These are phyloP conservation scores for Chrysaora quinquecirrha DNA, from an alignment of 30 jellyfish, hydroid and myxozoan species.

Conservation along the genomic window DNA sequence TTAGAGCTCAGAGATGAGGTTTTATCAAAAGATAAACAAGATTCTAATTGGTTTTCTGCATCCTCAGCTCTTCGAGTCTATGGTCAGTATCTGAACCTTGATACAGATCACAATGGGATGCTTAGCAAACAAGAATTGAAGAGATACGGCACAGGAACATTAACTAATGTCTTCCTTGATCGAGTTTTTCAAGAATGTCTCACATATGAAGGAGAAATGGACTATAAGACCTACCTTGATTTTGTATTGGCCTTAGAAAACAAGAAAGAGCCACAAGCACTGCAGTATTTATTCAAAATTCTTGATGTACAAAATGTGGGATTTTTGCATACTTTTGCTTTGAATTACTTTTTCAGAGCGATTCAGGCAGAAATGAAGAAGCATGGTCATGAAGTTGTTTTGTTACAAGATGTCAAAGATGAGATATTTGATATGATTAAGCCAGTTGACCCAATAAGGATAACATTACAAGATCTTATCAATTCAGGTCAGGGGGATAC, in stretches of 20 bases:
- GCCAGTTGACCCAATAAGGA: slow-evolving; percentile 81
- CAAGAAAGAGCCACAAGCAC: slow-evolving; percentile 97
- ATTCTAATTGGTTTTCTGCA: slow-evolving; percentile 98
- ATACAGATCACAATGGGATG: slow-evolving; percentile 98
- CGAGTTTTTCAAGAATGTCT: slow-evolving; percentile 97
- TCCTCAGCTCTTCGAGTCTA: slow-evolving; percentile 97
- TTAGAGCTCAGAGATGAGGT: slow-evolving; percentile 98
- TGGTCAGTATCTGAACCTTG: slow-evolving; percentile 97
- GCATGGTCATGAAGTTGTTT: slow-evolving; percentile 95
- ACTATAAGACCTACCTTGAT: slow-evolving; percentile 97
- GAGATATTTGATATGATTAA: slow-evolving; percentile 96
- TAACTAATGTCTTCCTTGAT: slow-evolving; percentile 86
- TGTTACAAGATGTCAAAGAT: slow-evolving; percentile 91
- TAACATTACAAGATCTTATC: slow-evolving; percentile 87
- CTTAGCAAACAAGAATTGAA: slow-evolving; percentile 90
- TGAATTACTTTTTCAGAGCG: slow-evolving; percentile 91
- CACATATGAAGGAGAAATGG: slow-evolving; percentile 99
- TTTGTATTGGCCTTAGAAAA: slow-evolving; percentile 97
- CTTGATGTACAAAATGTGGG: slow-evolving; percentile 91
- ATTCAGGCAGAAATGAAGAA: slow-evolving; percentile 92
- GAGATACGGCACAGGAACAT: slow-evolving; percentile 97
- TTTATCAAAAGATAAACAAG: slow-evolving; percentile 94
- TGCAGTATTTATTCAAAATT: slow-evolving; percentile 88
- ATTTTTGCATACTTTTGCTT: slow-evolving; percentile 87
- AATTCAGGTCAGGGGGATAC: slow-evolving; percentile 94